These are phyloP conservation scores for Clanis bilineata DNA, from an alignment of 2,888 invertebrate species.

Conservation along the genomic window DNA sequence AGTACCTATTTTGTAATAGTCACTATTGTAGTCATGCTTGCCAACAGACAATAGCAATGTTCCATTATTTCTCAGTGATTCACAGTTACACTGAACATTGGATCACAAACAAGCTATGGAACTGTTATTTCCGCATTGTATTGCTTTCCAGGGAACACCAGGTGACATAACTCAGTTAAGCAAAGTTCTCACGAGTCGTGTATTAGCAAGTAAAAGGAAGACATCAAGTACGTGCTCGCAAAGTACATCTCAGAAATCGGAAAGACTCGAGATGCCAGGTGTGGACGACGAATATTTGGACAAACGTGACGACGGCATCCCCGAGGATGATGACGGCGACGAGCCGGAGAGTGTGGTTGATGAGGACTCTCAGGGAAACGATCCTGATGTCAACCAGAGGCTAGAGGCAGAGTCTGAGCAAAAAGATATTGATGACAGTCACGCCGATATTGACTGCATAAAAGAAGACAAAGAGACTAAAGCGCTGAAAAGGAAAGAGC, in stretches of 20 bases:
- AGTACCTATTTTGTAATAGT: too few species aligned
- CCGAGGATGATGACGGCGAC: slow-evolving; percentile 33
- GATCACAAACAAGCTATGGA: too few species aligned
- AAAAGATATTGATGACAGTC: slow-evolving; percentile 51
- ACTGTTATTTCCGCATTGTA: not conserved
- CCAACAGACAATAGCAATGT: too few species aligned
- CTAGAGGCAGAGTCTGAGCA: slow-evolving; percentile 44
- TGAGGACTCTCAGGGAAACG: slow-evolving; percentile 31
- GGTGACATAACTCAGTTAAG: slow-evolving; percentile 64
- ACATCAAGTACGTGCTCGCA: slow-evolving; percentile 35
- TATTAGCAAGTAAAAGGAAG: slow-evolving; percentile 52
- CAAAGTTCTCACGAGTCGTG: slow-evolving; percentile 58
- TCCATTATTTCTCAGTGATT: too few species aligned
- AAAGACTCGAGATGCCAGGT: slow-evolving; percentile 58
- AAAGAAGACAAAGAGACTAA: slow-evolving; percentile 49
- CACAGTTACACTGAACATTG: too few species aligned
- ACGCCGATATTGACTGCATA: slow-evolving; percentile 47
- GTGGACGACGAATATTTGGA: slow-evolving; percentile 54
- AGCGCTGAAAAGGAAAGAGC: slow-evolving; percentile 64
- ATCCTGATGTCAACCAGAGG: slow-evolving; percentile 39
- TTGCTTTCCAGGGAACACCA: slow-evolving; percentile 62
- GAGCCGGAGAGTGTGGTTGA: slow-evolving; percentile 35
- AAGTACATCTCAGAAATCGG: slow-evolving; percentile 58
- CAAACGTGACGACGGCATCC: slow-evolving; percentile 42
- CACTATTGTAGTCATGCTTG: too few species aligned